Percentiles rank a stretch among this genome's conserved stretches.
Evolutionary conservation across 2,113 vertebrate species (phyloP).

Genomic region (Deroptyus accipitrinus): DNA sequence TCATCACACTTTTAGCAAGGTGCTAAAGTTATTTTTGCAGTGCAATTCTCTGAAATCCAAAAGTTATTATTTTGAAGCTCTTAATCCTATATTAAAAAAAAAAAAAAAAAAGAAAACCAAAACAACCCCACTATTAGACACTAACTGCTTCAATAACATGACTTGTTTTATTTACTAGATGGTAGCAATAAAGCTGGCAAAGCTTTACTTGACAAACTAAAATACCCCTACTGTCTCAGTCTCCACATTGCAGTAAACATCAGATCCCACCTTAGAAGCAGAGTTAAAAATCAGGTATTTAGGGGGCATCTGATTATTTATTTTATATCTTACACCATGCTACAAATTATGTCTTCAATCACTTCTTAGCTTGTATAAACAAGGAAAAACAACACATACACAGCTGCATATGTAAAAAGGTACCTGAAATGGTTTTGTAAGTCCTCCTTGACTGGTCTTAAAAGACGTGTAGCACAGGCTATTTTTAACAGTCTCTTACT

Average conservation of each 20-base stretch:
- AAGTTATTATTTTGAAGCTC: neutral
- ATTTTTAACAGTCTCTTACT: slow-evolving; percentile 16
- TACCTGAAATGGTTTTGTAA: neutral
- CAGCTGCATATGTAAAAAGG: neutral
- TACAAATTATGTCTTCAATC: neutral
- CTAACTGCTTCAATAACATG: neutral
- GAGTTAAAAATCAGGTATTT: neutral
- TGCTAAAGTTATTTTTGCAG: neutral
- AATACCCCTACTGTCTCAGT: neutral
- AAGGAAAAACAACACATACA: neutral
- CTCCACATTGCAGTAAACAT: neutral
- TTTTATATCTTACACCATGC: neutral
- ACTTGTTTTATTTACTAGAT: neutral
- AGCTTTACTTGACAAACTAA: neutral
- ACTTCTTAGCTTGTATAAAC: neutral
- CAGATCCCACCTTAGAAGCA: neutral
- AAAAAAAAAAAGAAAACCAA: neutral
- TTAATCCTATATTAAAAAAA: neutral
- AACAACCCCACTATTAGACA: neutral
- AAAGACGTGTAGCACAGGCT: neutral
- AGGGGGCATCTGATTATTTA: neutral
- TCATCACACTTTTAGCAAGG: neutral
- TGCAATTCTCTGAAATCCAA: neutral
- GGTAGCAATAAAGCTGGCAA: neutral
- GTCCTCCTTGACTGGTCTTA: neutral